These are phyloP conservation scores for Hydrolagus colliei DNA, from an alignment of 2,797 vertebrate species.

Conservation along the genomic window DNA sequence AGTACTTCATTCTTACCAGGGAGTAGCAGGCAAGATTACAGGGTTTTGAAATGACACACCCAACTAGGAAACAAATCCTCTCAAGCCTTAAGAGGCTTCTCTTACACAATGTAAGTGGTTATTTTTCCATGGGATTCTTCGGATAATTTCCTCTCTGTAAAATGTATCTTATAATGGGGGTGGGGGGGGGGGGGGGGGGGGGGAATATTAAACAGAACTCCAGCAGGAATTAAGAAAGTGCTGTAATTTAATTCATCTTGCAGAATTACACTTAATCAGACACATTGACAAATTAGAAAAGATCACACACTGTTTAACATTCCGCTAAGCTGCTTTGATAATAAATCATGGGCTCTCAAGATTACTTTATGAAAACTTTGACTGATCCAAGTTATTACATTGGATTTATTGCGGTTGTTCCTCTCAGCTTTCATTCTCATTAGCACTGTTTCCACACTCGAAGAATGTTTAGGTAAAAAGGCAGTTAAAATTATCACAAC, in stretches of 20 bases:
- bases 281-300: neutral
- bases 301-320: neutral
- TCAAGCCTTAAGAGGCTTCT: neutral
- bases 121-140: neutral
- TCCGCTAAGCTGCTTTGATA: neutral
- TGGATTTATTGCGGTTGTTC: no score
- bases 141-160: neutral
- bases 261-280: neutral
- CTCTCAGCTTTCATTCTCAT: no score
- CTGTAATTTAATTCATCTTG: neutral
- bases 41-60: neutral
- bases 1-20: no score
- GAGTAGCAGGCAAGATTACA: neutral
- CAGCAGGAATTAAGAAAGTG: neutral
- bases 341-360: conserved; percentile 36
- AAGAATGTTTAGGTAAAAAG: no score
- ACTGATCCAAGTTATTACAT: no score
- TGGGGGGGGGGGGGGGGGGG: no score
- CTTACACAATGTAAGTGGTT: neutral
- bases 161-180: neutral
- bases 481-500: no score
- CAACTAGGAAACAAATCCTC: neutral
- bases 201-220: neutral
- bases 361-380: conserved; percentile 44
- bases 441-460: no score